Evolutionary conservation across 2,888 invertebrate species (phyloP), one percentile per base, ranked within the genome.

Genomic region (Allophyes oxyacanthae): DNA sequence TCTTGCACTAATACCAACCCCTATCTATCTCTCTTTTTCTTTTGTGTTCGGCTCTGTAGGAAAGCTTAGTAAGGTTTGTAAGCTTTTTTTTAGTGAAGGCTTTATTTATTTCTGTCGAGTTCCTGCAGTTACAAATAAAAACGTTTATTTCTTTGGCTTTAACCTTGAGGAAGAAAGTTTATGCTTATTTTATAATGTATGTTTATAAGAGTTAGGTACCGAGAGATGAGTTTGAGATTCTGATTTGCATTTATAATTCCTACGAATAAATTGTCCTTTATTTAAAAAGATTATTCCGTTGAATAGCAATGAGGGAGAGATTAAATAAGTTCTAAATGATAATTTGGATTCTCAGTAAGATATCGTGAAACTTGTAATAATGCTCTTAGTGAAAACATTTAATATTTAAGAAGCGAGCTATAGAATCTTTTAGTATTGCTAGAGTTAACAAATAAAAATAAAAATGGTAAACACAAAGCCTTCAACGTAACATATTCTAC

Each of bases 71-170:
- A 77, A 78, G 81, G 82, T 81, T 87, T 86, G 79, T 83, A 79
- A 78, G 79, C 79, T 79, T 83, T 79, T 83, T 83, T 84, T 85
- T 85, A 78, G 78, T 82, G 82, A 86, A 90, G 87, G 82, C 83
- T 89, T 91, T 90, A 90, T 92, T 92, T 91, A 88, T 92, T 89
- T 88, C 83, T 87, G 77, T 86, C 78, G 80, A 83, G 87, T 87
- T 86, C 85, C 81, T 82, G 83, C 81, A 80, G 83, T 79, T 87
- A 87, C 84, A 85, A 87, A 88, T 87, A 85, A 85, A 87, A 86
- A 80, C 81, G 69, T 83, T 81, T 78, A 69, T 82, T 77, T 70
- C 61, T 70, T 64, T 54, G 43, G 57, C 50, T 59, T 57, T 36
- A 56, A 48, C 61, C 56, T 60, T 73, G 67, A 71, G 67, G 71